Conservation (phyloP, 2,797 vertebrate species). For the Periparus ater region DNA sequence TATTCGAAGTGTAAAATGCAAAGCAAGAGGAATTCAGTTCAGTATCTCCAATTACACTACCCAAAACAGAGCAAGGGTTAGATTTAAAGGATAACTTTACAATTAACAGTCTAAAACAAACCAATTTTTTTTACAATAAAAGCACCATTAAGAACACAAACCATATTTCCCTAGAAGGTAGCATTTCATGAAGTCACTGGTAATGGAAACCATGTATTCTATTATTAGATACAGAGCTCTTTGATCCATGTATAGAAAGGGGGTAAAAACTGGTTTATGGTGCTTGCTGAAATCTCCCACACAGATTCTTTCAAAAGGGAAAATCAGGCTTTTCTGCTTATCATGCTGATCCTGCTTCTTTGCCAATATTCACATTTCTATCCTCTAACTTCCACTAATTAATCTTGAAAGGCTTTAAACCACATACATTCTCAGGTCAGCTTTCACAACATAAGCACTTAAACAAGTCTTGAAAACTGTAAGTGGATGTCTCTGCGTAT, state of each 20-base stretch:
- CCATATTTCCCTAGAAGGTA: background rate
- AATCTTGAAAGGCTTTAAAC: background rate
- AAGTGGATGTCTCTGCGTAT: background rate
- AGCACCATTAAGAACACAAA: slow-evolving; percentile 22
- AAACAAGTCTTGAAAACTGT: background rate
- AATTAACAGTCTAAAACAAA: slow-evolving; percentile 25
- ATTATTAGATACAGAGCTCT: background rate
- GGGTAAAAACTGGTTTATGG: background rate
- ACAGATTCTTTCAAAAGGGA: background rate
- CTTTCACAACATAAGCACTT: background rate
- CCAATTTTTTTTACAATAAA: slow-evolving; percentile 17
- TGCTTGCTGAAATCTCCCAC: background rate
- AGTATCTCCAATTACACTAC: background rate
- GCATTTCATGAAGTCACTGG: slow-evolving; percentile 2
- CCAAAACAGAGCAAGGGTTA: background rate
- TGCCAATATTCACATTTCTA: background rate
- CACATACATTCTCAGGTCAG: background rate
- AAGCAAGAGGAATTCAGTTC: slow-evolving; percentile 33
- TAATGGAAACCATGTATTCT: background rate
- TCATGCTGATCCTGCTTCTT: background rate
- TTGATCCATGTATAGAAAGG: background rate
- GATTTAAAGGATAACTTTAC: slow-evolving; percentile 12
- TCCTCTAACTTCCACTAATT: background rate
- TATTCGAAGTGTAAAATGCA: background rate
- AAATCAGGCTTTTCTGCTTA: background rate